A percentile compares a stretch with the other conserved stretches of the same genome.
Conservation (phyloP, 2,113 vertebrate genomes). For the Felis chaus region DNA sequence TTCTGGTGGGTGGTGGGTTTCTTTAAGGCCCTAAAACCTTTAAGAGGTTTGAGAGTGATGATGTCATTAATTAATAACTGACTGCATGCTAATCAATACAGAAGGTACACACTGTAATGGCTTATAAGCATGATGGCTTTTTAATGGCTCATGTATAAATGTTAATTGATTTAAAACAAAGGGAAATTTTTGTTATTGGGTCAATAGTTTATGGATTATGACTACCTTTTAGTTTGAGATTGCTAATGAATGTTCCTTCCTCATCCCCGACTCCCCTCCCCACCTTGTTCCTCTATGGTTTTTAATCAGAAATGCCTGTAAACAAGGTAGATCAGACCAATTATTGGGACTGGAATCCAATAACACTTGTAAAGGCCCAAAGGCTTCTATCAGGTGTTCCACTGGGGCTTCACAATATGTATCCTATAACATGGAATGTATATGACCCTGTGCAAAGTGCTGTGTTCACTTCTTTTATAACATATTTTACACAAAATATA, state of each 20-base stretch:
- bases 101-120: slow-evolving; percentile 61
- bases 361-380: slow-evolving; percentile 13
- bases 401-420: not conserved
- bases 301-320: slow-evolving; percentile 60
- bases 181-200: slow-evolving; percentile 53
- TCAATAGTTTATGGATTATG: slow-evolving; percentile 54
- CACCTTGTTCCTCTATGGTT: not conserved
- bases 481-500: not conserved
- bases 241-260: not conserved
- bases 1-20: not conserved
- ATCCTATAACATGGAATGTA: not conserved
- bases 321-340: slow-evolving; percentile 39
- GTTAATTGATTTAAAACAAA: slow-evolving; percentile 74
- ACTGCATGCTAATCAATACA: slow-evolving; percentile 67
- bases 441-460: not conserved
- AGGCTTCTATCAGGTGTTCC: not conserved
- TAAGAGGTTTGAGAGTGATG: slow-evolving; percentile 52
- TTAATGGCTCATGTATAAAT: slow-evolving; percentile 66
- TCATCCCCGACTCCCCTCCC: not conserved
- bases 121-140: slow-evolving; percentile 71
- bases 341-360: slow-evolving; percentile 45
- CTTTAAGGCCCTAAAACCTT: slow-evolving; percentile 44
- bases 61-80: slow-evolving; percentile 77
- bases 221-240: slow-evolving; percentile 63
- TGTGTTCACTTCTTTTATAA: not conserved